A percentile compares a stretch with the other conserved stretches of the same genome.
Conservation (phyloP, 1,140 invertebrate genomes). For the Ganaspis sp. region DNA sequence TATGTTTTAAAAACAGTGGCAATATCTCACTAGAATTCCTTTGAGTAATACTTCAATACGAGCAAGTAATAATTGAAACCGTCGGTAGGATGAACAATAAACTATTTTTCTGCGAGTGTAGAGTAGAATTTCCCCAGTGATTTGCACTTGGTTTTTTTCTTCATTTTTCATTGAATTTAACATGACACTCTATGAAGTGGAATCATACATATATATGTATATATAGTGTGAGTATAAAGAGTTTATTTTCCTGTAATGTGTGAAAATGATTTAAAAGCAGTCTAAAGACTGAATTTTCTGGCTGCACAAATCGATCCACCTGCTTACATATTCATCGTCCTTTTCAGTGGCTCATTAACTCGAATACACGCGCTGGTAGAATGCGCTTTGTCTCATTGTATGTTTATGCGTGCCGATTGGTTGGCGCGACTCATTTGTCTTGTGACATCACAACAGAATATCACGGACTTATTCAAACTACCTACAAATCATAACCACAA, state of each 20-base stretch:
- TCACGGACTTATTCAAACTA: constrained; percentile 52
- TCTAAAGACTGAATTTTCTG: constrained; percentile 38
- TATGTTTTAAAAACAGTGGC: constrained; percentile 6
- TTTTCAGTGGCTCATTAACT: constrained; percentile 46
- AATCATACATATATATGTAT: too few species aligned
- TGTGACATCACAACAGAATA: constrained; percentile 35
- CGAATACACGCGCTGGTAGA: constrained; percentile 45
- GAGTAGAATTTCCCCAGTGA: constrained; percentile 5
- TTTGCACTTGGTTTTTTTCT: background rate
- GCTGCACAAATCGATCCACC: constrained; percentile 44
- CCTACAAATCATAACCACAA: constrained; percentile 47
- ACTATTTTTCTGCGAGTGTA: background rate
- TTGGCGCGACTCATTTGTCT: constrained; percentile 53
- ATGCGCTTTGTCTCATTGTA: constrained; percentile 49
- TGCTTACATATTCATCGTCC: constrained; percentile 32
- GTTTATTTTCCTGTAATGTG: background rate
- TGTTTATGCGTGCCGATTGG: constrained; percentile 44
- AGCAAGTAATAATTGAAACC: constrained; percentile 5
- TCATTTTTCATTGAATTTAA: background rate
- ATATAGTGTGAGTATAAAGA: too few species aligned
- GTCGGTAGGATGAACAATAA: constrained; percentile 3
- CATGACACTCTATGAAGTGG: too few species aligned
- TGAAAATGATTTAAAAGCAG: constrained; percentile 36
- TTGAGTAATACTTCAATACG: constrained; percentile 4
- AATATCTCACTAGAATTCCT: background rate